Base-by-base conservation (phyloP, 2,797 vertebrate genomes). In the Botia kubotai region DNA sequence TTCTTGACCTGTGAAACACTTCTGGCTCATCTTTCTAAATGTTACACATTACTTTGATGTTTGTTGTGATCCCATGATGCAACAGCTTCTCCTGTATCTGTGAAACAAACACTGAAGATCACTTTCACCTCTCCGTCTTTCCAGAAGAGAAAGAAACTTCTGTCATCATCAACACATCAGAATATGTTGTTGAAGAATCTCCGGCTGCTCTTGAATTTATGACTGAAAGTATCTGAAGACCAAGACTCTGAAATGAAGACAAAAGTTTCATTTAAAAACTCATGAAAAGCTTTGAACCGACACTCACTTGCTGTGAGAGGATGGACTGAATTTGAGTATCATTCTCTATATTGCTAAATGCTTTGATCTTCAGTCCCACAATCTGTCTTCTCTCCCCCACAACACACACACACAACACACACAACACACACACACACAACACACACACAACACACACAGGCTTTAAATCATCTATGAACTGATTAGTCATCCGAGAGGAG, bases 231-330 rank as follows among this genome's bases (percentile, higher is more conserved):
- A 26, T 26, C 23, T 26, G 23, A 26, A 26, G 23, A 26, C 23
- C 23, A 26, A 26, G 23, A 26, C 23, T 26, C 23, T 33, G 33
- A 33, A 33, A 33, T 33, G 4, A 5, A 5, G 3, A 33, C 33
- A 33, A 33, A 33, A 5, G 33, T 33, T 33, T 33, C 33, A 33
- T 33, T 33, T 33, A 33, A 33, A 33, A 33, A 33, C 33, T 5
- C 33, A 33, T 33, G 33, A 5, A 33, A 33, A 33, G 33, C 3
- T 3, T 3, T 33, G 33, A 5, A 5, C 10, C 29, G 62, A 11
- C 4, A 65, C 7, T 69, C 67, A 69, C 67, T 10, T 69, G 39
- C 23, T 69, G 19, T 50, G 48, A 69, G 67, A 69, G 23, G 43
- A 50, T 3, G 4, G 19, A 7, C 36, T 68, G 17, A 39, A 68